Evolutionary conservation across 2,797 vertebrate genomes (phyloP).

Genomic region (Pampus argenteus): DNA sequence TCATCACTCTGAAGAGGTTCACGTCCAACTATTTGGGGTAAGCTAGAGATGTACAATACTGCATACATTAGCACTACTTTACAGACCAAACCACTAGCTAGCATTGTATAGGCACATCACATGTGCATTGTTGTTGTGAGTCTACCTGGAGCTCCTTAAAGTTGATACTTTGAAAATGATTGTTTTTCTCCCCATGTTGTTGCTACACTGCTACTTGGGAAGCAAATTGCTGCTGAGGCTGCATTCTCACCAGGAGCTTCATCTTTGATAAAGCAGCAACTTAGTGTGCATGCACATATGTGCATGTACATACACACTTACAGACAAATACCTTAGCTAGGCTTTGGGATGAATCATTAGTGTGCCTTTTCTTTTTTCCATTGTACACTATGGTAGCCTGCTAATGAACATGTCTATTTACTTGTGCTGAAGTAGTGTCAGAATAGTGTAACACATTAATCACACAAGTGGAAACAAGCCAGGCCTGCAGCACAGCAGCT

Average conservation of each 20-base stretch:
- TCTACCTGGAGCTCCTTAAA: conserved; percentile 25
- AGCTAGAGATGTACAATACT: conserved; percentile 13
- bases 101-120: conserved; percentile 13
- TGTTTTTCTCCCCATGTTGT: conserved; percentile 51
- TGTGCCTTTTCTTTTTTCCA: conserved; percentile 37
- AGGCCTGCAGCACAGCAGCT: conserved; percentile 54
- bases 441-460: conserved; percentile 72
- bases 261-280: conserved; percentile 67
- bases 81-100: conserved; percentile 3
- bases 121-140: conserved; percentile 25
- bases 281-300: conserved; percentile 20
- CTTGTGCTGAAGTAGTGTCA: conserved; percentile 50
- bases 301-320: conserved; percentile 21
- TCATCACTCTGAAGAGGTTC: conserved; percentile 53
- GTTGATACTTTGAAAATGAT: conserved; percentile 36
- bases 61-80: conserved; percentile 17
- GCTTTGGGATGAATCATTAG: conserved; percentile 63
- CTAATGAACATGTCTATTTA: conserved; percentile 73
- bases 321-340: conserved; percentile 36
- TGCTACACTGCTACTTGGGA: conserved; percentile 45
- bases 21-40: conserved; percentile 37
- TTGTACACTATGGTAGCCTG: conserved; percentile 39
- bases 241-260: conserved; percentile 53
- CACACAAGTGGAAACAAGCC: conserved; percentile 70
- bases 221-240: conserved; percentile 56